Conservation (phyloP, 2,113 vertebrate genomes). For the Turnix velox region DNA sequence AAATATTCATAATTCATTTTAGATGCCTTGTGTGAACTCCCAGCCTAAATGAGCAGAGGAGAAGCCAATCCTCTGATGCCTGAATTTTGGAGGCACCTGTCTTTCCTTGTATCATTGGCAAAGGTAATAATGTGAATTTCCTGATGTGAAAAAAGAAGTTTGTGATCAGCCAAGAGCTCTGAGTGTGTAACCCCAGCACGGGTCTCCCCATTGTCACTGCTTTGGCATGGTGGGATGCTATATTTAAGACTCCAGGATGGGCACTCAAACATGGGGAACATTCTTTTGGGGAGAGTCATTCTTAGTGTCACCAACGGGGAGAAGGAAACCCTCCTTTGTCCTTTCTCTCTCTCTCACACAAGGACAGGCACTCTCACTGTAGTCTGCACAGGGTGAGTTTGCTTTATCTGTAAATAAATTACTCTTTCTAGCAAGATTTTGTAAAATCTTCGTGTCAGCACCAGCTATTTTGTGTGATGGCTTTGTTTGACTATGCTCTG, state of each 20-base stretch:
- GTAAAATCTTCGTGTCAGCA: neutral
- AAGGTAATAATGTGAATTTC: neutral
- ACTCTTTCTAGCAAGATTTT: neutral
- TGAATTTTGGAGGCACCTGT: neutral
- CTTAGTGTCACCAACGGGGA: slow-evolving; percentile 9
- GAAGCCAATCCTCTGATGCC: neutral
- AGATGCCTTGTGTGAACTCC: neutral
- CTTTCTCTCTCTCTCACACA: neutral
- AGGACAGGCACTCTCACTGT: neutral
- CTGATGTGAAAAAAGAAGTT: neutral
- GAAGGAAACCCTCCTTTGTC: slow-evolving; percentile 30
- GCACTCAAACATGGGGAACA: slow-evolving; percentile 66
- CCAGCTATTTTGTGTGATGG: neutral
- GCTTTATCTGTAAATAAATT: neutral
- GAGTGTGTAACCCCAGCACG: neutral
- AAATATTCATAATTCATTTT: neutral
- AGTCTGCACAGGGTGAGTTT: slow-evolving; percentile 27
- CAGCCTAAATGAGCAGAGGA: neutral
- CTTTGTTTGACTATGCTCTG: neutral
- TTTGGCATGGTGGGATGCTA: slow-evolving; percentile 58
- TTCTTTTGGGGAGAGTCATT: slow-evolving; percentile 66
- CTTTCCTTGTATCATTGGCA: neutral
- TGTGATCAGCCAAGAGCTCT: neutral
- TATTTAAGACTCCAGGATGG: slow-evolving; percentile 72
- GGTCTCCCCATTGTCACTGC: slow-evolving; percentile 69